Base-by-base conservation (phyloP, 2,113 vertebrate genomes). In the Gambusia affinis region DNA sequence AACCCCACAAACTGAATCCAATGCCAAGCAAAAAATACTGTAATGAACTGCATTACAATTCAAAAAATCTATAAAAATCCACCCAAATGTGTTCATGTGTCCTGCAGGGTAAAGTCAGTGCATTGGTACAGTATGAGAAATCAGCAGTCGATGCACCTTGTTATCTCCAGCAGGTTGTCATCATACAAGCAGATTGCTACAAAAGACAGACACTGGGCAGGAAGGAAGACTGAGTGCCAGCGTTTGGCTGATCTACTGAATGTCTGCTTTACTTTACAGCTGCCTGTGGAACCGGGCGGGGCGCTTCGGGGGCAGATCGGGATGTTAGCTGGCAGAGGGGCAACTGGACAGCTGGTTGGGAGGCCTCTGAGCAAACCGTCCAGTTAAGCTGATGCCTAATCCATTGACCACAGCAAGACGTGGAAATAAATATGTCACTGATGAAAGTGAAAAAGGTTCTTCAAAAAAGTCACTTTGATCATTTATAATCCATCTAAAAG, bases 51-150 rank as follows among this genome's bases (percentile, higher is more conserved):
- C 29, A 22, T 62, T 30, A 33, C 65, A 57, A 12, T 60, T 63
- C 4, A 64, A 15, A 74, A 75, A 27, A n/a, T 27, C 27, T 2
- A 8, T 24, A 2, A n/a, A 8, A 22, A 44, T 17, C 31, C 17
- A 35, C 42, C 28, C 30, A 69, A 28, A 33, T 15, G 33, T 24
- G 70, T 5, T 70, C 19, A 22, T 14, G 7, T 62, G 28, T 29
- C 31, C 37, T 66, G 67, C 60, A 37, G n/a, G 31, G 11, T 42
- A 5, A 12, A 33, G 83, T 73, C 51, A 29, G 86, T 83, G 79
- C 79, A 81, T 91, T 85, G 85, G 79, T 79, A 82, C 84, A 81
- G 76, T 67, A 22, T n/a, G 64, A 75, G 7, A 67, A 76, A 72
- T 70, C 69, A 67, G 78, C 82, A 70, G 74, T 80, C 7, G 62